phyloP scores from a whole-genome alignment of 1,140 invertebrate species.

The Battus philenor region DNA sequence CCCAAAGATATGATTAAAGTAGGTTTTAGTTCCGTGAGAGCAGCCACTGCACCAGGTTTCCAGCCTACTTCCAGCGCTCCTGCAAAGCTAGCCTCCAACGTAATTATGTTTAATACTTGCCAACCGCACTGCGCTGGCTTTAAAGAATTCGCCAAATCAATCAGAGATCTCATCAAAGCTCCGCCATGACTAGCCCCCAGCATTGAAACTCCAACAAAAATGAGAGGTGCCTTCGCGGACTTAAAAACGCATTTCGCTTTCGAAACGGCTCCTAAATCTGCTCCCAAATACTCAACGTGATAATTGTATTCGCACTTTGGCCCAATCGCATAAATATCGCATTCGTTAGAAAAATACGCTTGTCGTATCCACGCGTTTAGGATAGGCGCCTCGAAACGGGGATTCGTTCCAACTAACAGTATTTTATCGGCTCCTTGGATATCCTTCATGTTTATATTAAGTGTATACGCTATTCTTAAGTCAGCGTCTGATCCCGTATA shows the following conservation, averaged over 20 bases:
- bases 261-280: constrained; percentile 74
- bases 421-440: constrained; percentile 83
- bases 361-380: constrained; percentile 86
- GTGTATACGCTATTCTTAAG: constrained; percentile 47
- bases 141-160: constrained; percentile 46
- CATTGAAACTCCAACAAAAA: constrained; percentile 79
- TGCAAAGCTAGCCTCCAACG: constrained; percentile 57
- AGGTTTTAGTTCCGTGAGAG: constrained; percentile 25
- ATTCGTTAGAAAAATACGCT: constrained; percentile 78
- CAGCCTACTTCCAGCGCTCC: constrained; percentile 59
- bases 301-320: constrained; percentile 83
- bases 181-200: constrained; percentile 69
- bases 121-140: constrained; percentile 30
- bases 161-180: constrained; percentile 66
- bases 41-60: constrained; percentile 41
- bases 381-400: constrained; percentile 86
- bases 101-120: constrained; percentile 49
- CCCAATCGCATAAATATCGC: constrained; percentile 79
- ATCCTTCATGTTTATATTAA: constrained; percentile 63
- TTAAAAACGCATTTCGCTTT: constrained; percentile 51
- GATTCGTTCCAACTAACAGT: constrained; percentile 85
- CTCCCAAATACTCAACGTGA: constrained; percentile 71
- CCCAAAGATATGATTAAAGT: constrained; percentile 49
- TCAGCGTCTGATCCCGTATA: constrained; percentile 35
- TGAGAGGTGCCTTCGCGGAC: constrained; percentile 80